Conservation (phyloP, 1,140 invertebrate genomes). For the Drosophila trapezifrons region DNA sequence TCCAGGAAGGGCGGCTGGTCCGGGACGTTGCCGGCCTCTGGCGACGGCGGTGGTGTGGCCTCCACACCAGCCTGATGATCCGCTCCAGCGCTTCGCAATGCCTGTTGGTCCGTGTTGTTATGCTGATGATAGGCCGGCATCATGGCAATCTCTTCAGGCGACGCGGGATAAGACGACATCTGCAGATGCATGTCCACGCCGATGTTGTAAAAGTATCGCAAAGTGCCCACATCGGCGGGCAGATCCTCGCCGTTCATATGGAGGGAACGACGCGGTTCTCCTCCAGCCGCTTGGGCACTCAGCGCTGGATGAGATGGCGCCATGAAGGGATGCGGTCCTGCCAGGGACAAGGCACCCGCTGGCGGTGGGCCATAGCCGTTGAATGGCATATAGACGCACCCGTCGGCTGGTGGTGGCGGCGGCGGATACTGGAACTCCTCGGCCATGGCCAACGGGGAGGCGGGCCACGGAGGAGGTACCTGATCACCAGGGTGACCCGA, state of each 20-base stretch:
- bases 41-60: slow-evolving; percentile 52
- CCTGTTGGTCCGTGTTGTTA: slow-evolving; percentile 62
- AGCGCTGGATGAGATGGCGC: slow-evolving; percentile 10
- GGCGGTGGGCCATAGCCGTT: slow-evolving; percentile 37
- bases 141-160: slow-evolving; percentile 31
- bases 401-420: slow-evolving; percentile 24
- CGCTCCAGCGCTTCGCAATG: not conserved
- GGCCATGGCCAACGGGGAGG: slow-evolving; percentile 17
- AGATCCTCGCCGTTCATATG: slow-evolving; percentile 86
- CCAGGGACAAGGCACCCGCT: slow-evolving; percentile 1
- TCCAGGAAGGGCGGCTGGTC: slow-evolving; percentile 1
- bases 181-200: slow-evolving; percentile 86
- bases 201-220: slow-evolving; percentile 88
- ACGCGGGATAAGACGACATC: slow-evolving; percentile 38
- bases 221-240: slow-evolving; percentile 86
- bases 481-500: slow-evolving; percentile 10
- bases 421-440: slow-evolving; percentile 50
- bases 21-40: slow-evolving; percentile 26
- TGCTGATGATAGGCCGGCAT: slow-evolving; percentile 3
- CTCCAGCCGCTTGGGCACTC: slow-evolving; percentile 1
- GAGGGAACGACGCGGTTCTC: slow-evolving; percentile 78
- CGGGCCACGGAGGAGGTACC: slow-evolving; percentile 29
- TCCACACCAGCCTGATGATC: slow-evolving; percentile 10
- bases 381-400: slow-evolving; percentile 58
- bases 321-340: slow-evolving; percentile 23